Evolutionary conservation across 2,113 vertebrate species (phyloP).

Genomic region (Cygnus buccinator): DNA sequence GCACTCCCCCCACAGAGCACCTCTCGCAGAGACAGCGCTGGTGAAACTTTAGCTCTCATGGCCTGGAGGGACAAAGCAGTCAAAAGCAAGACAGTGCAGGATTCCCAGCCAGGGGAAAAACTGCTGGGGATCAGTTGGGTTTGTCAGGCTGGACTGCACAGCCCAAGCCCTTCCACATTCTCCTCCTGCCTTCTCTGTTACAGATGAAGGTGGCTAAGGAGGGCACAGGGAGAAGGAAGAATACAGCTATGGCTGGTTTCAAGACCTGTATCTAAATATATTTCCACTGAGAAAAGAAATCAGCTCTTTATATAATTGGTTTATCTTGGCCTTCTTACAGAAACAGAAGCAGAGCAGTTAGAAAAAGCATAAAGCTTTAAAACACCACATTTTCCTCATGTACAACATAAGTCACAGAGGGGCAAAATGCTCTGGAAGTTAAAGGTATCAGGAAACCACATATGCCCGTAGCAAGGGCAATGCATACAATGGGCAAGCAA

Average conservation of each 20-base stretch:
- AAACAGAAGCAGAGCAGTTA: background rate
- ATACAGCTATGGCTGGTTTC: background rate
- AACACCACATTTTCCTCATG: background rate
- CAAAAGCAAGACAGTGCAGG: background rate
- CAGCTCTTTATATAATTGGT: background rate
- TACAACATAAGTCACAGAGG: background rate
- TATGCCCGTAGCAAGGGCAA: background rate
- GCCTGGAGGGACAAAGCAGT: background rate
- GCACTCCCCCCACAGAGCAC: background rate
- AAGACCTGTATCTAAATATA: background rate
- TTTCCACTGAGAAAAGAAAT: background rate
- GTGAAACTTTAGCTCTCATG: background rate
- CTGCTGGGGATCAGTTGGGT: background rate
- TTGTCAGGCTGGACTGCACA: background rate
- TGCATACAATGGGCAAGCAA: background rate
- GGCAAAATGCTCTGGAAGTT: background rate
- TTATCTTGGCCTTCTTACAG: conserved; percentile 27
- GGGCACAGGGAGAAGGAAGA: background rate
- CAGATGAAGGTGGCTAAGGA: background rate
- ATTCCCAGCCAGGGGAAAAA: background rate
- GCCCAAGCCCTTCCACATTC: background rate
- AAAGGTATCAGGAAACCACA: background rate
- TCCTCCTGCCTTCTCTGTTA: background rate
- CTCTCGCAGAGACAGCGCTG: background rate
- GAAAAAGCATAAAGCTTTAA: background rate